Conservation (phyloP, 1,140 invertebrate species). For the Mamestra configurata region DNA sequence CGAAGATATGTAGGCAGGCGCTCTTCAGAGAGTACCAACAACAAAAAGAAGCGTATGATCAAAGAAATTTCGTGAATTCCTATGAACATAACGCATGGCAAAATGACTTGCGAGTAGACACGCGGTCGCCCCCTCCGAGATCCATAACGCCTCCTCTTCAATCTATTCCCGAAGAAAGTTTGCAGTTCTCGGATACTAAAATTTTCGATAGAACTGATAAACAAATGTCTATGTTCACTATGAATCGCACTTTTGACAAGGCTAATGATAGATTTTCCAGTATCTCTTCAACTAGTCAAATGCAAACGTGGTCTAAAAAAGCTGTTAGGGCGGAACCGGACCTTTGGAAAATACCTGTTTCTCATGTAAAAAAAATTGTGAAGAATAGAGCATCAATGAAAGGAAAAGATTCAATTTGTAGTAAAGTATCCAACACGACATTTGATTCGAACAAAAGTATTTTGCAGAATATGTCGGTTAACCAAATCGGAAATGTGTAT, state of each 20-base stretch:
- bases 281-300: conserved; percentile 47
- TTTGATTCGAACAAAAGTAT: conserved; percentile 69
- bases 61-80: conserved; percentile 58
- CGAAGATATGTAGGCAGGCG: conserved; percentile 76
- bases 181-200: conserved; percentile 73
- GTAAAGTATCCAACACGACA: conserved; percentile 69
- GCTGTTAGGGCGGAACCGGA: conserved; percentile 73
- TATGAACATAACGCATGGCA: conserved; percentile 75
- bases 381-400: conserved; percentile 66
- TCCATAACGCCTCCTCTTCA: conserved; percentile 81
- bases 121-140: conserved; percentile 74
- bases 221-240: conserved; percentile 74
- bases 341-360: conserved; percentile 77
- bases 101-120: conserved; percentile 66
- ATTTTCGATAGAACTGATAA: conserved; percentile 72
- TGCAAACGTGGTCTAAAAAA: conserved; percentile 79
- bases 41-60: conserved; percentile 61
- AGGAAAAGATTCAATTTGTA: conserved; percentile 62
- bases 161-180: conserved; percentile 85
- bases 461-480: conserved; percentile 72
- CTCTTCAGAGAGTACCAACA: conserved; percentile 76
- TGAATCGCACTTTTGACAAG: conserved; percentile 80
- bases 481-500: conserved; percentile 82
- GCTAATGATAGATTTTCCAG: conserved; percentile 31
- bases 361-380: conserved; percentile 61